Conservation (phyloP, 2,888 invertebrate genomes). For the Bruchidius siliquastri region DNA sequence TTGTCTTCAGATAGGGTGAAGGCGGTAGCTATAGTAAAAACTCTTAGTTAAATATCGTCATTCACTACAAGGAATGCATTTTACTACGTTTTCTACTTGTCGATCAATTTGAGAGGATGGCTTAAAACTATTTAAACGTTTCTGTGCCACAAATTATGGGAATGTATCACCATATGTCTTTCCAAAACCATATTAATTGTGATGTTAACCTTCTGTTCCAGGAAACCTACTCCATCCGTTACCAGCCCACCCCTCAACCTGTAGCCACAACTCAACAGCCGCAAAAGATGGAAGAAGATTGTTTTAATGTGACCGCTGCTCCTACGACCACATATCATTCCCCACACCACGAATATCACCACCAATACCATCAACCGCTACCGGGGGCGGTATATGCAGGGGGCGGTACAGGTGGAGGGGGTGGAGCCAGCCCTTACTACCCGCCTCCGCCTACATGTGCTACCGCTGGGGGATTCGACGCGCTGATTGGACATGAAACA, state of each 20-base stretch:
- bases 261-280: constrained; percentile 33
- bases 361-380: constrained; percentile 54
- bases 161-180: too few species aligned
- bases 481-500: constrained; percentile 57
- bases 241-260: constrained; percentile 34
- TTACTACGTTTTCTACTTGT: too few species aligned
- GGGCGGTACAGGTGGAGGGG: constrained; percentile 16
- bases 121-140: too few species aligned
- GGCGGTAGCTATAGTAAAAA: too few species aligned
- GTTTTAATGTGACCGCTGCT: constrained; percentile 61
- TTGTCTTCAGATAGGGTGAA: too few species aligned
- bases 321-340: constrained; percentile 47
- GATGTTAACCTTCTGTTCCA: constrained; percentile 43
- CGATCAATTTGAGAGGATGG: too few species aligned
- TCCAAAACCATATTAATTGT: not conserved
- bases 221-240: constrained; percentile 79
- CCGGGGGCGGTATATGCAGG: not conserved
- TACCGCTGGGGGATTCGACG: constrained; percentile 52
- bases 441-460: constrained; percentile 52
- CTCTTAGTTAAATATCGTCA: too few species aligned
- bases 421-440: constrained; percentile 50
- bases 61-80: too few species aligned
- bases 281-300: constrained; percentile 86
- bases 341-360: constrained; percentile 54
- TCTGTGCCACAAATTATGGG: too few species aligned